These are phyloP conservation scores for Calameuta idolon DNA, from an alignment of 2,888 invertebrate genomes.

Conservation along the genomic window DNA sequence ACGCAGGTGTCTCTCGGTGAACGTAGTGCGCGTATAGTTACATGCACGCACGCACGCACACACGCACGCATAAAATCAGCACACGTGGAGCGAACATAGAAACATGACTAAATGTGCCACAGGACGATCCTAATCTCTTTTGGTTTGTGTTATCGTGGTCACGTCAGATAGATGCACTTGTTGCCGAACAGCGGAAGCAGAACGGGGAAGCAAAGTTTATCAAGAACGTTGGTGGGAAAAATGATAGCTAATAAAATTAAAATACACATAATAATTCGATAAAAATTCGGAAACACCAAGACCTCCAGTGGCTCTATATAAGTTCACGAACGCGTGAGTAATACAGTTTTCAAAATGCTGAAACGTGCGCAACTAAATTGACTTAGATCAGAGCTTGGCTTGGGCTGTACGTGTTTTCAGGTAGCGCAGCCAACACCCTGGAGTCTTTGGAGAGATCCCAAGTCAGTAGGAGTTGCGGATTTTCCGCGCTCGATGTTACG, in stretches of 20 bases:
- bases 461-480: conserved; percentile 75
- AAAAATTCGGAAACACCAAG: conserved; percentile 7
- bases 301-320: not conserved
- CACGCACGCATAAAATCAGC: too few species aligned
- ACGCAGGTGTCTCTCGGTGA: conserved; percentile 26
- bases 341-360: too few species aligned
- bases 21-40: too few species aligned
- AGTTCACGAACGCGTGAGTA: too few species aligned
- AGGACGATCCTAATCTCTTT: not conserved
- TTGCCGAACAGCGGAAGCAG: conserved; percentile 70
- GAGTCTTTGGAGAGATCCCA: conserved; percentile 82
- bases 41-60: too few species aligned
- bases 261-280: conserved; percentile 17
- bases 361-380: too few species aligned
- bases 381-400: conserved; percentile 27
- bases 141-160: conserved; percentile 44
- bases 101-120: conserved; percentile 21
- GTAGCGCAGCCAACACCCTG: conserved; percentile 71
- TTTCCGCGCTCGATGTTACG: conserved; percentile 84
- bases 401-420: conserved; percentile 43
- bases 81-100: conserved; percentile 8
- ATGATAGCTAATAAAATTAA: conserved; percentile 26
- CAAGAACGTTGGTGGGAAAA: conserved; percentile 69
- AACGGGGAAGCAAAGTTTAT: conserved; percentile 68
- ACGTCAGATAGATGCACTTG: conserved; percentile 70